Evolutionary conservation across 2,888 invertebrate species (phyloP).

Genomic region (Colostygia pectinataria): DNA sequence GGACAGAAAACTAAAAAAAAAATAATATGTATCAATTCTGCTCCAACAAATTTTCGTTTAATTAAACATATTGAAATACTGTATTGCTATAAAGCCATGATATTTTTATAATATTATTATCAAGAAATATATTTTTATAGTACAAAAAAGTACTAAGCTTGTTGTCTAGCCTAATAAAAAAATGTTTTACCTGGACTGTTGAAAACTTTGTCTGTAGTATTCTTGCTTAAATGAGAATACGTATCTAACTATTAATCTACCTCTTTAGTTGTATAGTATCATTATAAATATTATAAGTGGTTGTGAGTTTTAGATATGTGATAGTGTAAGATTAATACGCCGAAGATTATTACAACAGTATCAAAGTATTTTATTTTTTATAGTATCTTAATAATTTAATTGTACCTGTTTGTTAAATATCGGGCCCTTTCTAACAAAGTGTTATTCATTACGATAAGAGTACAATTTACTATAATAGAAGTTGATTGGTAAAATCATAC

Average conservation of each 20-base stretch:
- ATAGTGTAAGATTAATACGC: conserved; percentile 7
- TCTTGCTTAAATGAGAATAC: conserved; percentile 3
- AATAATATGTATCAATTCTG: not conserved
- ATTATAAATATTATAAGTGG: conserved; percentile 12
- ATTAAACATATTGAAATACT: not conserved
- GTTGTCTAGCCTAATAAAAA: not conserved
- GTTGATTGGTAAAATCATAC: too few species aligned
- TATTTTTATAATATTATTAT: not conserved
- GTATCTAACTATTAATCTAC: conserved; percentile 15
- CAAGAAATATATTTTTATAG: conserved; percentile 18
- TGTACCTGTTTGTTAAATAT: conserved; percentile 1
- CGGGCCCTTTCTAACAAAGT: not conserved
- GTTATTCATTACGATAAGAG: too few species aligned
- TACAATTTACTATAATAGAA: too few species aligned
- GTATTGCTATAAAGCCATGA: not conserved
- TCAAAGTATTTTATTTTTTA: conserved; percentile 3
- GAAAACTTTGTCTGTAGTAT: not conserved
- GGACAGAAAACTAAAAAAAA: too few species aligned
- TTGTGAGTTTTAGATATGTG: conserved; percentile 21
- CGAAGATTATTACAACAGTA: not conserved
- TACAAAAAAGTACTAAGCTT: conserved; percentile 19
- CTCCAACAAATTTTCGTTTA: conserved; percentile 4
- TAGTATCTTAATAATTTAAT: not conserved
- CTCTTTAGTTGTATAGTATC: conserved; percentile 18
- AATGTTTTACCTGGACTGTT: conserved; percentile 6